phyloP scores from a whole-genome alignment of 2,797 vertebrate species.

The Lutjanus argentimaculatus region DNA sequence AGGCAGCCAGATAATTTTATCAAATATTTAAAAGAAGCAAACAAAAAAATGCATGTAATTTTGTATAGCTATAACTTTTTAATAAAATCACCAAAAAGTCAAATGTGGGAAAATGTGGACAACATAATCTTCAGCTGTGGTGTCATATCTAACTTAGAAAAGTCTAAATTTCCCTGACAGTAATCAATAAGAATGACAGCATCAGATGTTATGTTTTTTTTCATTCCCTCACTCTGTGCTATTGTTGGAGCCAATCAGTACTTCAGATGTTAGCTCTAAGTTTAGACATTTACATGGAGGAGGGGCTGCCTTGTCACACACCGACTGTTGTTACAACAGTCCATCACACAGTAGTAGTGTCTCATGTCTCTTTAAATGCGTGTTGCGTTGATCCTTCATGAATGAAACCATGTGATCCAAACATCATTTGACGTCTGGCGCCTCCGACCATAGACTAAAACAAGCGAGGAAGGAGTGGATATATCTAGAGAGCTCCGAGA shows the following conservation, averaged over 20 bases:
- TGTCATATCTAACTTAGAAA: neutral
- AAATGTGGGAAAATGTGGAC: neutral
- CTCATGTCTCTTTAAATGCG: constrained; percentile 84
- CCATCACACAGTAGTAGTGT: constrained; percentile 65
- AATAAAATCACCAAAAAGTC: neutral
- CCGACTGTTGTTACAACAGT: constrained; percentile 60
- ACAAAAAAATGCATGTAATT: too few relatives aligned
- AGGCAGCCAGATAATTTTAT: too few relatives aligned
- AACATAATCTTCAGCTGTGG: neutral
- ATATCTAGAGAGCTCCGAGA: constrained; percentile 68
- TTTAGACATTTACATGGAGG: constrained; percentile 58
- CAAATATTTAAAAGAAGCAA: too few relatives aligned
- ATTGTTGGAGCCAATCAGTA: constrained; percentile 30
- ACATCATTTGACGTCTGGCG: constrained; percentile 95
- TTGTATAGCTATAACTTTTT: neutral
- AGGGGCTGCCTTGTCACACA: constrained; percentile 60
- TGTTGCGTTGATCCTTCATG: constrained; percentile 92
- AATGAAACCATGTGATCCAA: constrained; percentile 98
- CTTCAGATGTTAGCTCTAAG: constrained; percentile 48
- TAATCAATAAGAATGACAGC: neutral
- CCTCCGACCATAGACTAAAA: constrained; percentile 82
- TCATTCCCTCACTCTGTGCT: neutral
- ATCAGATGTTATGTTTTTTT: neutral
- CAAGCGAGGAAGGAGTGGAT: constrained; percentile 85
- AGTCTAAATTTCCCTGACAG: neutral